Evolutionary conservation across 2,113 vertebrate genomes (phyloP).

Genomic region (Syrrhaptes paradoxus): DNA sequence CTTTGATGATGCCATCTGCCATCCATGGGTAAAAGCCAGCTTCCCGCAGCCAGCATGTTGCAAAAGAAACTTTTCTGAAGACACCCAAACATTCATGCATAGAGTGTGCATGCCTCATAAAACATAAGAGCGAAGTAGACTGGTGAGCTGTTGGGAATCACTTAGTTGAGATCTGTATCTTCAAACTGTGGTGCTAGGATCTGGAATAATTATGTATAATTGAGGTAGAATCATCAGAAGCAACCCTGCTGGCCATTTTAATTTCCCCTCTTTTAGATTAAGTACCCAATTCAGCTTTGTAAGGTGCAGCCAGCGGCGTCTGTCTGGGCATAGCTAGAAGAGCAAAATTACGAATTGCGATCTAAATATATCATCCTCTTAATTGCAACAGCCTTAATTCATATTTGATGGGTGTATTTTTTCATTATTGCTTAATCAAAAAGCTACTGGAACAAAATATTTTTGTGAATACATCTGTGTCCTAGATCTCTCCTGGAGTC

Average conservation of each 20-base stretch:
- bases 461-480: neutral
- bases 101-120: neutral
- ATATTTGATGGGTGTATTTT: neutral
- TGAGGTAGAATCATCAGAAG: neutral
- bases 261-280: slow-evolving; percentile 12
- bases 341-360: neutral
- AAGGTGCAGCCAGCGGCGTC: neutral
- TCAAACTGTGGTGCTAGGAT: neutral
- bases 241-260: slow-evolving; percentile 11
- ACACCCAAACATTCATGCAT: neutral
- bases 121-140: neutral
- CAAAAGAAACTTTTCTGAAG: neutral
- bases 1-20: slow-evolving; percentile 54
- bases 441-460: neutral
- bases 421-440: neutral
- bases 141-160: neutral
- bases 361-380: neutral
- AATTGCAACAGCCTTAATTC: slow-evolving; percentile 25
- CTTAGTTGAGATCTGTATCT: neutral
- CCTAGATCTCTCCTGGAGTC: neutral
- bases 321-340: neutral
- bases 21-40: slow-evolving; percentile 3
- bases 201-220: neutral
- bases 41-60: neutral
- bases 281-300: neutral